Evolutionary conservation across 2,797 vertebrate species (phyloP), one percentile per base, ranked within the genome.

Genomic region (Platyrinchus mystaceus): DNA sequence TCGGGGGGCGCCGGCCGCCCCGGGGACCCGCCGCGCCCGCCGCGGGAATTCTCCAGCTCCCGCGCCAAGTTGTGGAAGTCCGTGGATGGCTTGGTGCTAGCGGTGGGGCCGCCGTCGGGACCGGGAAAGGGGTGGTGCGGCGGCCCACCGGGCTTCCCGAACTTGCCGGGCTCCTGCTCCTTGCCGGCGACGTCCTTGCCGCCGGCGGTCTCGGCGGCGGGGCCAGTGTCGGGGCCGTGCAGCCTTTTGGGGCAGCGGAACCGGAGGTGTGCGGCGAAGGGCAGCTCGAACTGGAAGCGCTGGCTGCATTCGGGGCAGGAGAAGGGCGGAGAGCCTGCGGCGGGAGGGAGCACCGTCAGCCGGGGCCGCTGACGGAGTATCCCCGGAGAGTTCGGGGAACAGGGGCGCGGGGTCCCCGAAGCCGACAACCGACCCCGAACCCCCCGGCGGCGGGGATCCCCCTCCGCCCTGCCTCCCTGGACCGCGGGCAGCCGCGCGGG

Each of bases 41-140:
- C 93, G 43, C 97, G 96, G 30, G 97, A 98, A 96, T 99, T 99
- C 70, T 99, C 99, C 92, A 99, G 97, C 94, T 99, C 99, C 70
- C 99, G 95, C 58, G 99, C 99, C 87, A 99, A 97, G 97, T 99
- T 99, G 67, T 99, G 99, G 94, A 99, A 99, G 98, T 99, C 99
- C 60, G 99, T 99, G 84, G 99, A 98, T 10, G 99, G 99, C 94
- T 99, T 99, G 87, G 86, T 98, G 77, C 98, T 98, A 89, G 97
- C 91, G 34, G 95, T 89, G 24, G 82, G 50, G 39, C 95, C 84
- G 30, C 94, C 75, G 55, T 90, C 14, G 49, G 75, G 19, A 37
- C 68, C 15, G 77, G 85, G 16, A 46, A 96, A 97, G 36, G 94
- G 93, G 67, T 95, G 96, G 53, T 77, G 58, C 26, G 88, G 82